A percentile compares a stretch with the other conserved stretches of the same genome.
Evolutionary conservation across 2,113 vertebrate species (phyloP).

Genomic region (Cyprinus carpio): DNA sequence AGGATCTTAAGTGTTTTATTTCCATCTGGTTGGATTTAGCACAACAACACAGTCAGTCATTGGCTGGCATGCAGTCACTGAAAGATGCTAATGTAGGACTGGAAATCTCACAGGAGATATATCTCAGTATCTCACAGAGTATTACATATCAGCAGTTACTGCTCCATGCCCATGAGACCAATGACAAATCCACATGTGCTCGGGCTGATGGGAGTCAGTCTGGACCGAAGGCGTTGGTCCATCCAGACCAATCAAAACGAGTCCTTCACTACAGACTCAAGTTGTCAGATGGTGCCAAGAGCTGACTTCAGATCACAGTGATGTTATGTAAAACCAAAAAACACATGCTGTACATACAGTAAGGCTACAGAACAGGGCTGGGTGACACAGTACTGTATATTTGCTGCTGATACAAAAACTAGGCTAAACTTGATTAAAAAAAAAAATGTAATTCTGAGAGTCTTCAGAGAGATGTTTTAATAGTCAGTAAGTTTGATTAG

Average conservation of each 20-base stretch:
- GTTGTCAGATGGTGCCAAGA: too few relatives aligned
- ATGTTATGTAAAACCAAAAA: not conserved
- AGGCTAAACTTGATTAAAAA: too few relatives aligned
- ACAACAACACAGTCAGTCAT: not conserved
- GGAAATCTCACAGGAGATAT: not conserved
- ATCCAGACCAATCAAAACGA: slow-evolving; percentile 34
- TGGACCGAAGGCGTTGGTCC: slow-evolving; percentile 19
- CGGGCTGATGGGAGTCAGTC: too few relatives aligned
- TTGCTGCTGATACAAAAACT: not conserved
- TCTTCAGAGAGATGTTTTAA: not conserved
- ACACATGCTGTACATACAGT: too few relatives aligned
- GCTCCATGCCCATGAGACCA: not conserved
- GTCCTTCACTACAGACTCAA: not conserved
- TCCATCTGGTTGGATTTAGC: not conserved
- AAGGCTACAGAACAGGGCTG: too few relatives aligned
- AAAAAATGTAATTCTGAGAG: not conserved
- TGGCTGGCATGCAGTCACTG: not conserved
- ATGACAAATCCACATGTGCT: not conserved
- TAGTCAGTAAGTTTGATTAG: not conserved
- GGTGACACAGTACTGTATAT: not conserved
- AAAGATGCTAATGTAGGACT: not conserved
- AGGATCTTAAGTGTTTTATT: not conserved
- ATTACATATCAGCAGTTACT: not conserved
- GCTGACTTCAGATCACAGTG: too few relatives aligned
- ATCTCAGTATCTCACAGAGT: not conserved